Evolutionary conservation across 2,888 invertebrate species (phyloP), one percentile per base, ranked within the genome.

Genomic region (Cylindroiulus punctatus): DNA sequence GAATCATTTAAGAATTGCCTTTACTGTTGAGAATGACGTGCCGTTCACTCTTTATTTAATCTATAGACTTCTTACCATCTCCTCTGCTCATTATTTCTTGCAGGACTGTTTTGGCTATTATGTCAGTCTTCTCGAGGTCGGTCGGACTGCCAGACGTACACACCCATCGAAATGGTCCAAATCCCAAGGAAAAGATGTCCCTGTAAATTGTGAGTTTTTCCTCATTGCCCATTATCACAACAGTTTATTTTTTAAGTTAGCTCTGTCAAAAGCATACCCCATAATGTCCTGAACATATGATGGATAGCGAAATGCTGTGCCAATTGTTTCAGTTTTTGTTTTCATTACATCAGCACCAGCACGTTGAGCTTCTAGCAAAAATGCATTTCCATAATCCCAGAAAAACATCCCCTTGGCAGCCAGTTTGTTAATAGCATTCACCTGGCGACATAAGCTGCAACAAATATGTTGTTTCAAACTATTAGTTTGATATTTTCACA

Each of bases 331-430:
- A 10, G 5, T 19, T 26, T 65, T 65, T 84, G 90, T 89, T 57
- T 47, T 86, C 30, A 91, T 90, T 5, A 93, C 92, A 87, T 92
- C 91, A 7, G 93, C 93, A 12, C 92, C 93, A 76, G 93, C 93
- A 87, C 93, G 89, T 84, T 91, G 90, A 5, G 93, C 93, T 89
- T 94, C 93, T 86, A 94, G 90, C 30, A 94, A 90, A 89, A 93
- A 94, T 2, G 93, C 93, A 89, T 94, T 94, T 30, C 93, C 93
- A 89, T 94, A 94, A 89, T 94, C 93, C 93, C 93, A 94, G 90
- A 94, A 94, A 88, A 91, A 91, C 90, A 93, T 90, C 12, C 93
- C 93, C 12, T 90, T 89, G 2, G 90, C 89, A 0, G 92, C 88
- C 84, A 94, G 89, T 76, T 89, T 90, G 89, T 93, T 93, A 86